phyloP scores from a whole-genome alignment of 2,888 invertebrate genomes.

The Dryomyza anilis region DNA sequence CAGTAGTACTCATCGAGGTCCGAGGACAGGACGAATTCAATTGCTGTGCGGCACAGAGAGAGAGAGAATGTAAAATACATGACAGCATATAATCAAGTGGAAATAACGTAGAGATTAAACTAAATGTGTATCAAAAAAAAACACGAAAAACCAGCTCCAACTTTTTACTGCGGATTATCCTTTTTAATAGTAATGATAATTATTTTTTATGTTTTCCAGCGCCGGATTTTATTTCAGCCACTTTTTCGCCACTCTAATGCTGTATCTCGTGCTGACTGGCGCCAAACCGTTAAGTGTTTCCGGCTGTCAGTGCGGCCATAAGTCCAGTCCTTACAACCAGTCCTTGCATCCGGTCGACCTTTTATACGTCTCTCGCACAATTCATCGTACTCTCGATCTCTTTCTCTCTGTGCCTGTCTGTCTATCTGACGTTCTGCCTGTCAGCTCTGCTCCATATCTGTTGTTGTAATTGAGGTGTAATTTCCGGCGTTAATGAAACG shows the following conservation, averaged over 20 bases:
- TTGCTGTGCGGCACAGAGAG: no score
- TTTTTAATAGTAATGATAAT: slow-evolving; percentile 23
- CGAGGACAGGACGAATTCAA: no score
- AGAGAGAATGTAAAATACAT: no score
- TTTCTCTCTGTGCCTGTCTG: background rate
- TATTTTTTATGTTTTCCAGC: slow-evolving; percentile 23
- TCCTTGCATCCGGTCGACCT: no score
- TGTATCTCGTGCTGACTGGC: background rate
- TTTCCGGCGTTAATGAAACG: slow-evolving; percentile 33
- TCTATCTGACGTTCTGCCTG: background rate
- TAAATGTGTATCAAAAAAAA: no score
- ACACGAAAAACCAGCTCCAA: no score
- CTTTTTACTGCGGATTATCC: slow-evolving; percentile 21
- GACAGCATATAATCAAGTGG: no score
- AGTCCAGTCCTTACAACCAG: no score
- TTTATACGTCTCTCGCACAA: no score
- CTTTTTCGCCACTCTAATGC: background rate
- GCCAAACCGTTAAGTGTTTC: slow-evolving; percentile 21
- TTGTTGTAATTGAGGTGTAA: slow-evolving; percentile 34
- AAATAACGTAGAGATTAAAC: no score
- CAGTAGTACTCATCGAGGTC: no score
- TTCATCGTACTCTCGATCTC: background rate
- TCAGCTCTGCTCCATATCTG: background rate
- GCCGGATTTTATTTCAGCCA: slow-evolving; percentile 7
- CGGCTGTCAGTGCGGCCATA: slow-evolving; percentile 6